Conservation (phyloP, 2,888 invertebrate species). For the Neuroscelio doddi region DNA sequence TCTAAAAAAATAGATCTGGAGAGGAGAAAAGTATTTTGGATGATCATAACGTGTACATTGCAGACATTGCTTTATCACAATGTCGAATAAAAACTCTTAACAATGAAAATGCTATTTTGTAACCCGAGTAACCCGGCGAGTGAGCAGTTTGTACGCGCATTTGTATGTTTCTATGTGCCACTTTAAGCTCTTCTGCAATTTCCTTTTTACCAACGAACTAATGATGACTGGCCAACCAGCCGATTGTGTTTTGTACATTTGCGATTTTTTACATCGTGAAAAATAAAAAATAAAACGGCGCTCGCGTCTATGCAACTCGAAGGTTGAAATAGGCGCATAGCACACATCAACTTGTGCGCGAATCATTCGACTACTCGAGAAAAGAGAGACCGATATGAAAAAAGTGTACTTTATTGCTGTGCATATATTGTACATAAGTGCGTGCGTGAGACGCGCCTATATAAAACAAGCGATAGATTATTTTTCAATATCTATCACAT, state of each 20-base stretch:
- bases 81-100: not conserved
- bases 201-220: not conserved
- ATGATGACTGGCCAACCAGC: no score
- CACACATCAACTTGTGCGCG: not conserved
- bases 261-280: slow-evolving; percentile 3
- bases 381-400: not conserved
- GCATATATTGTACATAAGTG: slow-evolving; percentile 3
- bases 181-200: not conserved
- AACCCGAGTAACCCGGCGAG: not conserved
- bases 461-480: not conserved
- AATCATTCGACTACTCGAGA: not conserved
- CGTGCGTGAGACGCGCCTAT: not conserved
- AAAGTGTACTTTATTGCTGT: slow-evolving; percentile 3
- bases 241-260: not conserved
- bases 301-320: no score
- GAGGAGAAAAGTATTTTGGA: no score
- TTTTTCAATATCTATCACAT: slow-evolving; percentile 1
- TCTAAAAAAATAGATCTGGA: no score
- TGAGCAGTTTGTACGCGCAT: not conserved
- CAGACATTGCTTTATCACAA: no score
- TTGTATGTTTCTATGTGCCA: not conserved
- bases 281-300: not conserved
- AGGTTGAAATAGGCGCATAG: no score
- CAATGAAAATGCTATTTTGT: not conserved
- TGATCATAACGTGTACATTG: no score